Percentiles rank a stretch among this genome's conserved stretches.
Evolutionary conservation across 2,113 vertebrate species (phyloP).

Genomic region (Cisticola juncidis): DNA sequence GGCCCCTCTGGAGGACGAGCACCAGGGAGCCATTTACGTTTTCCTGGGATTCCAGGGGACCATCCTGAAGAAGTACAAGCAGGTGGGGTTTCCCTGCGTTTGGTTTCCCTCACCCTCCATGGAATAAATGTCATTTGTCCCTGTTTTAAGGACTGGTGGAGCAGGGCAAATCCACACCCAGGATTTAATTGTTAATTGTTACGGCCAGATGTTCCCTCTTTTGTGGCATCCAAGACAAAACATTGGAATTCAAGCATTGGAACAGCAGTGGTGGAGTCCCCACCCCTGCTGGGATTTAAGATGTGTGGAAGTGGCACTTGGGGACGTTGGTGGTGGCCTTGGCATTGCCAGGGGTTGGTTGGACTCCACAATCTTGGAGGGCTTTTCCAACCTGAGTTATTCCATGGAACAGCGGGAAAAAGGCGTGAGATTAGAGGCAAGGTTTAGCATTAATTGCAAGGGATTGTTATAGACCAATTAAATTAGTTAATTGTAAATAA

Average conservation of each 20-base stretch:
- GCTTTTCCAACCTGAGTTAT: not conserved
- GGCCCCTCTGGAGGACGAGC: constrained; percentile 88
- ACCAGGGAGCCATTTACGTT: constrained; percentile 89
- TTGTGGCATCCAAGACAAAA: not conserved
- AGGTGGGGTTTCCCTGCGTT: constrained; percentile 66
- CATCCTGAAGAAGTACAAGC: constrained; percentile 86
- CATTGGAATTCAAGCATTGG: fast-evolving
- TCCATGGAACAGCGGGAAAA: not conserved
- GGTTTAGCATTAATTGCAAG: not conserved
- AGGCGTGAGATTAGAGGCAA: not conserved
- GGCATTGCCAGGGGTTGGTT: fast-evolving
- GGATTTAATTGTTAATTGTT: not conserved
- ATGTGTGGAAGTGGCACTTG: not conserved
- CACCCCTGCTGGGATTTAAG: not conserved
- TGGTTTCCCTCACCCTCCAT: fast-evolving
- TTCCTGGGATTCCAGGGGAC: constrained; percentile 82
- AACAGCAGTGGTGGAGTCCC: not conserved
- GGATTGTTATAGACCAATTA: not conserved
- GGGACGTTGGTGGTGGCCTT: not conserved
- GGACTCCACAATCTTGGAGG: fast-evolving
- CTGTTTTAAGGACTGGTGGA: fast-evolving
- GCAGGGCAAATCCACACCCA: fast-evolving
- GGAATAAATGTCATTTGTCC: not conserved
- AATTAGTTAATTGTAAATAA: too few relatives aligned
- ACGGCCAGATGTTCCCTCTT: too few relatives aligned